Evolutionary conservation across 2,797 vertebrate genomes (phyloP).

Genomic region (Zalophus californianus): DNA sequence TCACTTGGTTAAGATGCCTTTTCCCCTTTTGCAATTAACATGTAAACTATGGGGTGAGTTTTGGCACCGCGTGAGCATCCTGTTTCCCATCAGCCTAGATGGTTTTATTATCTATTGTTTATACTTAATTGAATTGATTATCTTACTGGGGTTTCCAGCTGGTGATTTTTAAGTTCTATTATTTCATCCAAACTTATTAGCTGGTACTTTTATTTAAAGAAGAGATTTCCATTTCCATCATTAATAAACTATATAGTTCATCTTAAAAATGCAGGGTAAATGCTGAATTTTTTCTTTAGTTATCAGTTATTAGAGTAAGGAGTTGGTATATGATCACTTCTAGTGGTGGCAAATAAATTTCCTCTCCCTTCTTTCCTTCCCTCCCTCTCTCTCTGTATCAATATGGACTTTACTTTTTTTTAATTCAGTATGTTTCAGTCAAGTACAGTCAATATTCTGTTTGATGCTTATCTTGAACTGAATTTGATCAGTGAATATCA

Average conservation of each 20-base stretch:
- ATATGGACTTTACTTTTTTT: neutral
- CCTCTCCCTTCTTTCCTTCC: no score
- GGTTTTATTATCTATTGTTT: neutral
- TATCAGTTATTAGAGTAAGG: neutral
- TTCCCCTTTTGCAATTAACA: neutral
- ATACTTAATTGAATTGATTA: neutral
- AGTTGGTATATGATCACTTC: neutral
- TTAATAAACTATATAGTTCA: neutral
- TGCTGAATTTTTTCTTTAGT: neutral
- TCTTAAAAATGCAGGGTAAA: neutral
- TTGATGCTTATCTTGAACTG: neutral
- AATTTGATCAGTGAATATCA: neutral
- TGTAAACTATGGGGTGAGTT: neutral
- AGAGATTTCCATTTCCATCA: neutral
- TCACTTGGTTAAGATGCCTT: neutral
- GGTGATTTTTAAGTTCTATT: neutral
- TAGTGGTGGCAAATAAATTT: neutral
- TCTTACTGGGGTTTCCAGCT: neutral
- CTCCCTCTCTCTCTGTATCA: neutral
- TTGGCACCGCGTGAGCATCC: neutral
- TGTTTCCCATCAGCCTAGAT: neutral
- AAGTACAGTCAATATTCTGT: neutral
- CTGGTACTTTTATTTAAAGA: neutral
- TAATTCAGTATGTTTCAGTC: neutral
- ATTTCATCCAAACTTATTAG: neutral